Percentiles rank a stretch among this genome's conserved stretches.
These are phyloP conservation scores for Palloptera scutellata DNA, from an alignment of 2,888 invertebrate species.

Conservation along the genomic window DNA sequence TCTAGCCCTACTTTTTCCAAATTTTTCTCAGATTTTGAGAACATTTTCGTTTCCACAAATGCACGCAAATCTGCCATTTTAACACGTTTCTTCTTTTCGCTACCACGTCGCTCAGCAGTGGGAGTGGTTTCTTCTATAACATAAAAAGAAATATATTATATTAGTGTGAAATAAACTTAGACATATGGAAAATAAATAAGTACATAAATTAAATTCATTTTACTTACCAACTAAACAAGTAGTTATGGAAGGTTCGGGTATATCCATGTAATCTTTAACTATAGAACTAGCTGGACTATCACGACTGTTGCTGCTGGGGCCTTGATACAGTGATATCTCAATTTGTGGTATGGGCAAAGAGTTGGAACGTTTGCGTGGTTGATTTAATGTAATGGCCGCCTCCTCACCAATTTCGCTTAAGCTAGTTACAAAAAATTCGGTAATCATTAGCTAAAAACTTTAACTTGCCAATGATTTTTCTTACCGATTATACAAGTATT, in stretches of 20 bases:
- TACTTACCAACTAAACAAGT: constrained; percentile 52
- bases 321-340: constrained; percentile 85
- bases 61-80: constrained; percentile 92
- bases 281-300: constrained; percentile 63
- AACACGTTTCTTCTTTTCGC: constrained; percentile 87
- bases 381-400: constrained; percentile 74
- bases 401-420: constrained; percentile 89
- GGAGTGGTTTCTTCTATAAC: constrained; percentile 52
- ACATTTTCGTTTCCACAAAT: constrained; percentile 89
- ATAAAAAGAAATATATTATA: neutral
- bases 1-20: constrained; percentile 88
- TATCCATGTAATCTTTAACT: constrained; percentile 79
- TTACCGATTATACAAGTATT: constrained; percentile 88
- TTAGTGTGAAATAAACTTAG: neutral
- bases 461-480: neutral
- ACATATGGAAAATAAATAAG: neutral
- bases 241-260: constrained; percentile 75
- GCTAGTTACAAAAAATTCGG: constrained; percentile 63
- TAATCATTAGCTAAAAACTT: neutral
- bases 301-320: constrained; percentile 68
- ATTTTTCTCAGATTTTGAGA: constrained; percentile 91
- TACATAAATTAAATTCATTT: neutral
- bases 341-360: constrained; percentile 94
- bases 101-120: constrained; percentile 70
- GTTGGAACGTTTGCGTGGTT: constrained; percentile 86